A percentile compares a stretch with the other conserved stretches of the same genome.
These are phyloP conservation scores for Musca vetustissima DNA, from an alignment of 1,140 invertebrate genomes.

Conservation along the genomic window DNA sequence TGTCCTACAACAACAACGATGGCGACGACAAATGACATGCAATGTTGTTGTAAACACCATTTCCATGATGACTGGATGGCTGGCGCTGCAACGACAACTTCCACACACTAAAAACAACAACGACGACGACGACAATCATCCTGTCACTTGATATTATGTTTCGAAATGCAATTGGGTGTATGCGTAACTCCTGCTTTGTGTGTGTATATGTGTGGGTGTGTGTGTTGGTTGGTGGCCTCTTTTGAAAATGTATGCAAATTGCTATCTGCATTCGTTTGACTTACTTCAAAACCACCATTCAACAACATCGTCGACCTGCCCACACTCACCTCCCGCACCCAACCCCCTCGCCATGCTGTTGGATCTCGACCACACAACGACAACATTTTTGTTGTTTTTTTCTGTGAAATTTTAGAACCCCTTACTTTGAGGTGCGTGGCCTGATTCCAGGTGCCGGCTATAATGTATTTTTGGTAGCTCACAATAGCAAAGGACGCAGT, in stretches of 20 bases:
- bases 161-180: too few relatives aligned
- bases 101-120: neutral
- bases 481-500: constrained; percentile 73
- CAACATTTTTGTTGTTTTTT: too few relatives aligned
- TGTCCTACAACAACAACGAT: too few relatives aligned
- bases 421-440: constrained; percentile 66
- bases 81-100: neutral
- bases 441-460: constrained; percentile 70
- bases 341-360: neutral
- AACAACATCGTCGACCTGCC: neutral
- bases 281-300: neutral
- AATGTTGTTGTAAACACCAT: too few relatives aligned
- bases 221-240: too few relatives aligned
- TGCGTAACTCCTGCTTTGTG: neutral
- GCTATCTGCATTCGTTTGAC: constrained; percentile 11
- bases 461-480: constrained; percentile 69
- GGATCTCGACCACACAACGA: neutral
- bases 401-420: constrained; percentile 47
- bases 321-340: too few relatives aligned
- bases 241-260: constrained; percentile 14
- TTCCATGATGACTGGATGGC: too few relatives aligned
- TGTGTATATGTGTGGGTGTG: too few relatives aligned
- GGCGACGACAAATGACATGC: too few relatives aligned
- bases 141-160: neutral
- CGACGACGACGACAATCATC: too few relatives aligned